Evolutionary conservation across 37 sponge, comb jelly and placozoan species (phyloP).

Genomic region (Geodia barretti): DNA sequence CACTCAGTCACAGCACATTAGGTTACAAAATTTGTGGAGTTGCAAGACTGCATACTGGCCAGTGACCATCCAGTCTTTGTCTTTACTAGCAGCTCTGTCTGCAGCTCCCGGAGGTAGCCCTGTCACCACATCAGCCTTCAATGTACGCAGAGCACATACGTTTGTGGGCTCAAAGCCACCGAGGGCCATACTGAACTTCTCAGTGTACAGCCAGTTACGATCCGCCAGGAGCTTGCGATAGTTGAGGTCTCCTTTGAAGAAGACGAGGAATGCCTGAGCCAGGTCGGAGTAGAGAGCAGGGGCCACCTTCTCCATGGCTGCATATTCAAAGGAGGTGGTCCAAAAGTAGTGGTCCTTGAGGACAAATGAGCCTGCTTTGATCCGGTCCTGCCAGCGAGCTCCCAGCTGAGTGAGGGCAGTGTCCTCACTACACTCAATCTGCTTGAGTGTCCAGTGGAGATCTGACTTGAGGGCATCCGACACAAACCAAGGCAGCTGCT

Average conservation of each 20-base stretch:
- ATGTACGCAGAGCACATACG: constrained; percentile 88
- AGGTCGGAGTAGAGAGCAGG: constrained; percentile 84
- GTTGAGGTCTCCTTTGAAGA: constrained; percentile 99
- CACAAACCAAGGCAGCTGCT: constrained; percentile 98
- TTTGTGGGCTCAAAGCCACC: constrained; percentile 86
- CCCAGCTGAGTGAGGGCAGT: constrained; percentile 52
- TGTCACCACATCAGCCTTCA: constrained; percentile 96
- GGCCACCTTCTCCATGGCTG: constrained; percentile 76
- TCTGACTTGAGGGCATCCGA: constrained; percentile 87
- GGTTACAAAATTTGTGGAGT: constrained; percentile 15
- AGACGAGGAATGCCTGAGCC: constrained; percentile 60
- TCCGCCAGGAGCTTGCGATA: constrained; percentile 96
- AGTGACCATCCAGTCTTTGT: constrained; percentile 84
- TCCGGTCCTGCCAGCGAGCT: constrained; percentile 48
- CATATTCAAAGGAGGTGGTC: constrained; percentile 89
- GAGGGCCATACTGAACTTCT: constrained; percentile 72
- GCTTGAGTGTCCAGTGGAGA: constrained; percentile 80
- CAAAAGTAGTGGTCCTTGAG: constrained; percentile 86
- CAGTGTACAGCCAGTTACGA: constrained; percentile 90
- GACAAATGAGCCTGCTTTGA: constrained; percentile 56
- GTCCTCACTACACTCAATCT: constrained; percentile 34
- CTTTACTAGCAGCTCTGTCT: constrained; percentile 57
- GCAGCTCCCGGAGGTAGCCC: constrained; percentile 76
- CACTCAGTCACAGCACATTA: background rate
- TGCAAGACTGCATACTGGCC: constrained; percentile 91